Percentiles rank a stretch among this genome's conserved stretches.
Conservation (phyloP, 2,888 invertebrate species). For the Catonia carolina region DNA sequence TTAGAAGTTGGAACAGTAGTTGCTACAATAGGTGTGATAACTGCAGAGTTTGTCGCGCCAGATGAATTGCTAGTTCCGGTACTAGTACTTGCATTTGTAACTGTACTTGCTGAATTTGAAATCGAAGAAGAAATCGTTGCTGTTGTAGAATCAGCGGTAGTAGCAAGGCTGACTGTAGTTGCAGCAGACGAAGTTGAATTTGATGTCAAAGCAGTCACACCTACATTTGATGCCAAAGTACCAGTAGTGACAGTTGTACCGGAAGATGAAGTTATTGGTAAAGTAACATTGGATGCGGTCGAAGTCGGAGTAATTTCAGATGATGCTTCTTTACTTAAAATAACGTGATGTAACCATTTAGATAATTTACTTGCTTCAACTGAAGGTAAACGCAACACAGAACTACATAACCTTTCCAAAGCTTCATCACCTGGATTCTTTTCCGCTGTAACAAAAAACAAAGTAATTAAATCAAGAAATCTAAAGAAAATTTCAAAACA, state of each 20-base stretch:
- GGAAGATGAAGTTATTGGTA: constrained; percentile 21
- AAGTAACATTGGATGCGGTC: constrained; percentile 16
- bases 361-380: constrained; percentile 59
- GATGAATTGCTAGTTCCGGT: too few relatives aligned
- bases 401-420: constrained; percentile 58
- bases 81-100: too few relatives aligned
- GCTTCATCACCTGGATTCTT: constrained; percentile 55
- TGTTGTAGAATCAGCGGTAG: constrained; percentile 16
- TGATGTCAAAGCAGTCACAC: neutral
- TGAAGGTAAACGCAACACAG: constrained; percentile 57
- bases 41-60: too few relatives aligned
- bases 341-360: constrained; percentile 57
- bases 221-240: constrained; percentile 7
- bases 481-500: too few relatives aligned
- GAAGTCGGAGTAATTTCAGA: constrained; percentile 26
- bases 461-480: neutral
- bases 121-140: constrained; percentile 7
- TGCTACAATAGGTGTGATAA: too few relatives aligned
- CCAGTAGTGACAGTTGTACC: constrained; percentile 19
- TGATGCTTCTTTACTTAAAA: constrained; percentile 48
- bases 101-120: constrained; percentile 22
- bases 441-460: constrained; percentile 45
- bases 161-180: constrained; percentile 13
- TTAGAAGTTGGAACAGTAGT: too few relatives aligned
- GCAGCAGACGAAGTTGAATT: constrained; percentile 13